Evolutionary conservation across 2,888 invertebrate genomes (phyloP), one percentile per base, ranked within the genome.

Genomic region (Amiota mariae): DNA sequence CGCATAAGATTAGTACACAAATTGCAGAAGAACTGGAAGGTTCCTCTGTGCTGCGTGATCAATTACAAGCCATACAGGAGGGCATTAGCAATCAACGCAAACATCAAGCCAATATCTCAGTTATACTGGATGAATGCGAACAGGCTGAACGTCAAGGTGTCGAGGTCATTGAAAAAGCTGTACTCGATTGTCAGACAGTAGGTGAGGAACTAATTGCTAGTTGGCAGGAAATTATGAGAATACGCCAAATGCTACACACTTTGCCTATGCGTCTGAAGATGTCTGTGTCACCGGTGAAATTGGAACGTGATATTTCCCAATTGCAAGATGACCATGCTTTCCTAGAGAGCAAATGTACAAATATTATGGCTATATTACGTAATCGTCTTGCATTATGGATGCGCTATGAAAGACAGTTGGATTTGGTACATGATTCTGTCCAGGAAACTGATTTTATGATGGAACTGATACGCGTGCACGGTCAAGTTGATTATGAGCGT

Each of bases 401-500:
- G 73, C 91, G 95, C 36, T 96, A 95, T 87, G 96, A 96, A 85
- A 91, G 92, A 2, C 95, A 95, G 81, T 88, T 96, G 79, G 96
- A 96, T 81, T 86, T 93, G 87, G 95, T 96, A 12, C 95, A 95
- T 77, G 94, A 95, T 70, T 95, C 95, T 0, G 95, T 96, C 0
- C 93, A 95, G 73, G 96, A 96, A 82, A 95, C 96, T 0, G 96
- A 96, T 88, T 96, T 95, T 83, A 95, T 96, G 95, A 95, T 95
- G 91, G 96, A 96, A 79, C 90, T 96, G 74, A 91, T 96, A 13
- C 95, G 95, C 0, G 94, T 96, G 0, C 96, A 96, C 86, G 96
- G 95, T 1, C 94, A 94, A 76, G 95, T 96, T 15, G 96, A 96
- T 88, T 96, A 96, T 84, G 95, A 95, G 78, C 92, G 96, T 10